phyloP scores from a whole-genome alignment of 2,888 invertebrate species.

The Brassicogethes aeneus region DNA sequence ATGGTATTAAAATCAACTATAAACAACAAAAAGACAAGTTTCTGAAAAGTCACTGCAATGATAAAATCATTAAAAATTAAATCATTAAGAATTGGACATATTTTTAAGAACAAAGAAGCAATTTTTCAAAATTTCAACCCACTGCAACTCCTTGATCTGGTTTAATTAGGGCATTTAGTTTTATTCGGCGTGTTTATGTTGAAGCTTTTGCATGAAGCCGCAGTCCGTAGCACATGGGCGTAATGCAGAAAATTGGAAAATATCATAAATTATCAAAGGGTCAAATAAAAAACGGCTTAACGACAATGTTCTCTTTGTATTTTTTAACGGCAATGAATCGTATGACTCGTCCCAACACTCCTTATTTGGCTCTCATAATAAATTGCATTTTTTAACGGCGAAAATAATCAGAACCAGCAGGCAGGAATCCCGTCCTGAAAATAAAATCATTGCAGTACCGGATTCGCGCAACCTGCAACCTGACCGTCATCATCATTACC shows the following conservation, averaged over 20 bases:
- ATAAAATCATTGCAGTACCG: conserved; percentile 19
- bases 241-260: conserved; percentile 11
- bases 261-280: conserved; percentile 19
- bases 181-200: no score
- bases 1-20: no score
- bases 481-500: no score
- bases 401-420: conserved; percentile 29
- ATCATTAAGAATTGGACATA: no score
- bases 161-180: no score
- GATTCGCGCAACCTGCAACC: neutral
- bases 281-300: conserved; percentile 17
- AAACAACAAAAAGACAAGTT: no score
- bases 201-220: no score
- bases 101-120: no score
- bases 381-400: conserved; percentile 24
- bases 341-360: conserved; percentile 19
- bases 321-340: conserved; percentile 19
- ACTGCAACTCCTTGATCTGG: no score
- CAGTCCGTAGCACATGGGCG: neutral
- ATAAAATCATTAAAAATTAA: no score
- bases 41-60: no score
- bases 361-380: conserved; percentile 25
- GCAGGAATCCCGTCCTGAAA: conserved; percentile 24
- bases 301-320: conserved; percentile 18
- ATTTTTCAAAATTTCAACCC: no score